These are phyloP conservation scores for Linurgus olivaceus DNA, from an alignment of 2,797 vertebrate genomes.

Conservation along the genomic window DNA sequence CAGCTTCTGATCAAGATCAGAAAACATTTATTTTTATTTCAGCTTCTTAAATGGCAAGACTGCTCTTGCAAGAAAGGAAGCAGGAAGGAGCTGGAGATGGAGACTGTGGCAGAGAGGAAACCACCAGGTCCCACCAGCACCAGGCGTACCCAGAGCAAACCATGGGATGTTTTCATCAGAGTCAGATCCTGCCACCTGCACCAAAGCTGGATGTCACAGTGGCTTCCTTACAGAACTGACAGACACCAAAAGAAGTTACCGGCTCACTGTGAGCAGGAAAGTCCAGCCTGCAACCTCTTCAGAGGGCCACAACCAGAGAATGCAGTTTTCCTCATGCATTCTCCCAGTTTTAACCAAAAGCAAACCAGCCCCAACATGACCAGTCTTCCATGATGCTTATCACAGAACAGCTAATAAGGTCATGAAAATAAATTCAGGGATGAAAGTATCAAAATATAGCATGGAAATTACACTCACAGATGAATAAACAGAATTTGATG, in stretches of 20 bases:
- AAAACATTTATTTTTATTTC: not conserved
- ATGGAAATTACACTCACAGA: not conserved
- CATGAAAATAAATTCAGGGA: not conserved
- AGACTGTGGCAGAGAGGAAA: not conserved
- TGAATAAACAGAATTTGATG: not conserved
- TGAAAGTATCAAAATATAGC: not conserved
- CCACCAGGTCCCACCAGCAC: not conserved
- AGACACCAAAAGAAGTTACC: not conserved
- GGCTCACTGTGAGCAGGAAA: not conserved
- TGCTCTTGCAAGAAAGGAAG: not conserved
- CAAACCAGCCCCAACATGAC: not conserved
- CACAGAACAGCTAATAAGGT: not conserved
- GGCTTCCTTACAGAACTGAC: not conserved
- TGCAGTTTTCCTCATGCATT: not conserved
- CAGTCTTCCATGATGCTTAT: not conserved
- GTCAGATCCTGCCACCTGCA: not conserved
- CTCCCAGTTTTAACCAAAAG: not conserved
- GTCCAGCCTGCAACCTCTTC: not conserved
- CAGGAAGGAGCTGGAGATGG: not conserved
- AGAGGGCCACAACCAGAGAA: not conserved
- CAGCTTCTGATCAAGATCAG: not conserved
- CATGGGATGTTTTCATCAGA: accelerated
- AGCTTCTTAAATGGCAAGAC: not conserved
- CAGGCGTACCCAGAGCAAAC: not conserved
- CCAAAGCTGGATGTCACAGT: not conserved